Base-by-base conservation (phyloP, 2,797 vertebrate genomes). In the Clamator glandarius region DNA sequence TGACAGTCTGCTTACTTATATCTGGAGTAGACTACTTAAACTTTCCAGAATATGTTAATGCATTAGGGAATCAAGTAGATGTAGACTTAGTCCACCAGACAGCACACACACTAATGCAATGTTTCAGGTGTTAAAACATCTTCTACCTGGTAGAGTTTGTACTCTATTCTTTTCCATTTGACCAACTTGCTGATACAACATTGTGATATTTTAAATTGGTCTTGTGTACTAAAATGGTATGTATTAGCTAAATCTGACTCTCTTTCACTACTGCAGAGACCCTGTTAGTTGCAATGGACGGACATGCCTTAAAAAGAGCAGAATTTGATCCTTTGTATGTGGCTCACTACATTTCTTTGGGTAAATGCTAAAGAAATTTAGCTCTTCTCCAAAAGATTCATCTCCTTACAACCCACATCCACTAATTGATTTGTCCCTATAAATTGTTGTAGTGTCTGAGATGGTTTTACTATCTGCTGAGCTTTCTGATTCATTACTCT, bases 401-500 rank as follows among this genome's bases (percentile, higher is more conserved):
- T 28, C 8, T 36, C 33, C 46, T 88, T 86, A 42, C 75, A 64
- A 10, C 75, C 33, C 82, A 93, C 52, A 72, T 63, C 76, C 76
- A 58, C 59, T 72, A 84, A 90, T 58, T 92, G 84, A 83, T 75
- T 89, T 33, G 18, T 80, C 25, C 79, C 51, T 83, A 39, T 66
- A 80, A 87, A 88, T 64, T 88, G 33, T 59, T 75, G 26, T 57
- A 62, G 20, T 76, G 46, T 75, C 94, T 84, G 61, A 86, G 57
- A 61, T 82, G 54, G 42, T 64, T 91, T 55, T 57, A 72, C 70
- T 87, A 13, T 41, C 55, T 84, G 33, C 33, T 84, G 77, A 87
- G 81, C 44, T 73, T 95, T 91, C 58, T 92, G 93, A 87, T 92
- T 92, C 80, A 62, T 33, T 85, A 69, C 42, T 89, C 89, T 84